Evolutionary conservation across 2,113 vertebrate species (phyloP).

Genomic region (Rhineura floridana): DNA sequence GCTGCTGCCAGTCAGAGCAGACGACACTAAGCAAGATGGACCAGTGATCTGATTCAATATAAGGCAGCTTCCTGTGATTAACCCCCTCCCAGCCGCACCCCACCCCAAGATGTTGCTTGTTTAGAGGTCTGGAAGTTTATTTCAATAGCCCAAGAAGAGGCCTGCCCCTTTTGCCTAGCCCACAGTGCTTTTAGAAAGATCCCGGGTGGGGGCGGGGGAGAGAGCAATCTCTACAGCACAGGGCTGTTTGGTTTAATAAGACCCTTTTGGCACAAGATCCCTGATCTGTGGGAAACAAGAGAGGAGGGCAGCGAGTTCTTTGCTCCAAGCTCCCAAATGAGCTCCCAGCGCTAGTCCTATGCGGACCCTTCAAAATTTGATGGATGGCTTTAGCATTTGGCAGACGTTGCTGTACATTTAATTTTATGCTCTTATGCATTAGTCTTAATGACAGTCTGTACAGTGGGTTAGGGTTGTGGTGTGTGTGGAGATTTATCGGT

Average conservation of each 20-base stretch:
- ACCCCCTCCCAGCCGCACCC: not conserved
- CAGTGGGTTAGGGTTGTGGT: not conserved
- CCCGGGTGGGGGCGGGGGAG: too few relatives aligned
- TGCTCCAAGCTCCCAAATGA: not conserved
- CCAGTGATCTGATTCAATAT: too few relatives aligned
- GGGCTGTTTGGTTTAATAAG: not conserved
- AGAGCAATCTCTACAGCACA: not conserved
- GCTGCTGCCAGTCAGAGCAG: not conserved
- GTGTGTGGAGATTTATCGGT: not conserved
- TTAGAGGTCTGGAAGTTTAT: not conserved
- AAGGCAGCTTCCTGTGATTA: not conserved
- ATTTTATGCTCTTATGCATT: not conserved
- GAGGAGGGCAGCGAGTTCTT: not conserved
- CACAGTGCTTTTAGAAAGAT: not conserved
- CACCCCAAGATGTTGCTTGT: not conserved
- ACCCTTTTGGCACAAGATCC: not conserved
- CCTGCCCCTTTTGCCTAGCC: not conserved
- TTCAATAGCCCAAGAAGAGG: not conserved
- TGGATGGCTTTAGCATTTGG: constrained; percentile 10
- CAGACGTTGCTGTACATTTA: not conserved
- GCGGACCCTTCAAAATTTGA: not conserved
- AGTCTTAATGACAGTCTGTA: not conserved
- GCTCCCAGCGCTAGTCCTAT: not conserved
- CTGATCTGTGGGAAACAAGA: not conserved
- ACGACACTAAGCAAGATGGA: not conserved